phyloP scores from a whole-genome alignment of 2,888 invertebrate genomes.

The Chesias legatella region DNA sequence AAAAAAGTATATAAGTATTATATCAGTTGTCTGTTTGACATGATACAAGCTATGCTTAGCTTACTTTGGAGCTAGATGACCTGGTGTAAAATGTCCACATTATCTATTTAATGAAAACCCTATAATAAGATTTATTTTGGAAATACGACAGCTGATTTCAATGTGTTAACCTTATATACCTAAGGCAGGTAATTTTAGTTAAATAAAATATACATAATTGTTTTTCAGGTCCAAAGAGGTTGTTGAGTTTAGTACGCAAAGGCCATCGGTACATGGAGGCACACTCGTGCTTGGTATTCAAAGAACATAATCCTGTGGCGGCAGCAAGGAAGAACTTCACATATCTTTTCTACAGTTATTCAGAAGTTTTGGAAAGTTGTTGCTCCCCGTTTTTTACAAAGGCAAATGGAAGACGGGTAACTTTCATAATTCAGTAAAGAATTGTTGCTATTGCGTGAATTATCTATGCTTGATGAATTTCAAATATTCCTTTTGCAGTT shows the following conservation, averaged over 20 bases:
- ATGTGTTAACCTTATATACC: too few species aligned
- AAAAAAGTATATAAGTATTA: too few species aligned
- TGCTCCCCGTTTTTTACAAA: slow-evolving; percentile 45
- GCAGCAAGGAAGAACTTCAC: slow-evolving; percentile 39
- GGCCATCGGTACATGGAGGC: slow-evolving; percentile 46
- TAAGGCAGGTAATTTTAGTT: too few species aligned
- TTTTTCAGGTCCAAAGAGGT: slow-evolving; percentile 42
- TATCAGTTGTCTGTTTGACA: too few species aligned
- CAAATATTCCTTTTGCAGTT: slow-evolving; percentile 3
- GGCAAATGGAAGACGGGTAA: slow-evolving; percentile 45
- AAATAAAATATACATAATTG: background rate
- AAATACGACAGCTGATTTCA: too few species aligned
- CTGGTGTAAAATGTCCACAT: too few species aligned
- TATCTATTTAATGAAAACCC: too few species aligned
- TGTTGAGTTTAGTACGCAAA: slow-evolving; percentile 45
- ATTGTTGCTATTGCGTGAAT: slow-evolving; percentile 7
- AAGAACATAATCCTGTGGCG: slow-evolving; percentile 41
- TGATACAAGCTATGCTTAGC: too few species aligned
- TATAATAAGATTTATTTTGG: too few species aligned
- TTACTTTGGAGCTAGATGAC: too few species aligned
- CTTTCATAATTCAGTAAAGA: slow-evolving; percentile 23
- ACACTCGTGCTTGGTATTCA: slow-evolving; percentile 52
- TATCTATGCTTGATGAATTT: slow-evolving; percentile 9
- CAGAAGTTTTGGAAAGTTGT: slow-evolving; percentile 59
- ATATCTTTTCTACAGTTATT: slow-evolving; percentile 56